phyloP scores from a whole-genome alignment of 2,888 invertebrate genomes.

The Nomada lathburiana region DNA sequence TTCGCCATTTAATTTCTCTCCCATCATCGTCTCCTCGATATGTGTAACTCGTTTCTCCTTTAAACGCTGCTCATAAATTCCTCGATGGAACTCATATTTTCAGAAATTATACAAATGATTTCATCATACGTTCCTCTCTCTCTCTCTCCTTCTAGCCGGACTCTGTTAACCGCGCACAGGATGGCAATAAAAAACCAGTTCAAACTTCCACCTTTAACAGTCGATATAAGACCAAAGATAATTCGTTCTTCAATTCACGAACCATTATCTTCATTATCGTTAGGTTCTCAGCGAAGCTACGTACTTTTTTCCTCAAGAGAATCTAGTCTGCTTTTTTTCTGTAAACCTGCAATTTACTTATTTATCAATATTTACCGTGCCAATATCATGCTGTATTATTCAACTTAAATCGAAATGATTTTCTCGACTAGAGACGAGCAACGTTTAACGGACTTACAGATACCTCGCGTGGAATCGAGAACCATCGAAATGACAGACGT shows the following conservation, averaged over 20 bases:
- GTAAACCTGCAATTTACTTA: too few relatives aligned
- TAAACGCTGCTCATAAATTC: conserved; percentile 3
- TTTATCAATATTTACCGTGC: too few relatives aligned
- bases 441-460: neutral
- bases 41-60: neutral
- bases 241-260: too few relatives aligned
- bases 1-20: conserved; percentile 4
- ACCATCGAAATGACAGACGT: neutral
- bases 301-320: too few relatives aligned
- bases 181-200: neutral
- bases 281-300: too few relatives aligned
- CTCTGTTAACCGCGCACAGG: neutral
- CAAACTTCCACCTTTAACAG: neutral
- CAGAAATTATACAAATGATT: neutral
- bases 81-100: neutral
- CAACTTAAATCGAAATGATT: neutral
- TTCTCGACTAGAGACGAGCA: neutral
- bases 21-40: neutral
- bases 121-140: neutral
- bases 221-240: too few relatives aligned
- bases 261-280: too few relatives aligned
- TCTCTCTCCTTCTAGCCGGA: neutral
- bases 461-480: conserved; percentile 4
- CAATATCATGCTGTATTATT: neutral
- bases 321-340: too few relatives aligned